Evolutionary conservation across 2,797 vertebrate genomes (phyloP).

Genomic region (Zalophus californianus): DNA sequence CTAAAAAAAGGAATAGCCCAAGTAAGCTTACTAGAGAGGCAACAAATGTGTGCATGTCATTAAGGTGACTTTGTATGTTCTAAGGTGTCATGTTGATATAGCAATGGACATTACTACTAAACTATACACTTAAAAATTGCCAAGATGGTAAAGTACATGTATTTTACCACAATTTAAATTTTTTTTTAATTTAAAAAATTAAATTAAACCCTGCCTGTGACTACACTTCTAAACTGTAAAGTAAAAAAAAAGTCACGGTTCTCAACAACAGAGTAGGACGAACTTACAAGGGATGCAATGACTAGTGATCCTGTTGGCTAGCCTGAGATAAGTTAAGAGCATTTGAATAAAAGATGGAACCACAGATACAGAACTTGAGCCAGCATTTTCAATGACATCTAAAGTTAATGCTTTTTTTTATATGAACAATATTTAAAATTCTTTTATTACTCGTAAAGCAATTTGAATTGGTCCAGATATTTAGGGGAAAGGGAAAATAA

Average conservation of each 20-base stretch:
- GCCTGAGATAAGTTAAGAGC: neutral
- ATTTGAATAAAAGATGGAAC: neutral
- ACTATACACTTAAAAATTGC: neutral
- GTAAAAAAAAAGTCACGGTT: neutral
- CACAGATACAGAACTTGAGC: neutral
- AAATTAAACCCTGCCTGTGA: neutral
- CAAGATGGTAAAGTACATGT: neutral
- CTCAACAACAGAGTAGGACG: neutral
- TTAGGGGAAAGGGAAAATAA: neutral
- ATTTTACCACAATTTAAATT: neutral
- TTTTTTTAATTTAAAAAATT: neutral
- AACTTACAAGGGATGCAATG: neutral
- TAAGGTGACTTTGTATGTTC: neutral
- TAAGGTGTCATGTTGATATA: accelerated
- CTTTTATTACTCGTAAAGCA: neutral
- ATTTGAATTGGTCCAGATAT: neutral
- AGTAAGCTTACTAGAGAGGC: neutral
- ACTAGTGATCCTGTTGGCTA: neutral
- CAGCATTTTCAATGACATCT: neutral
- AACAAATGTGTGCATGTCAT: neutral
- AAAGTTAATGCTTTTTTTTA: neutral
- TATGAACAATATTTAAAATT: constrained; percentile 22
- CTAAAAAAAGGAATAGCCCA: neutral
- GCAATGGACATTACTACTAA: neutral
- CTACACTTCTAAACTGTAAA: neutral